Conservation (phyloP, 2,113 vertebrate genomes). For the Gambusia holbrooki region DNA sequence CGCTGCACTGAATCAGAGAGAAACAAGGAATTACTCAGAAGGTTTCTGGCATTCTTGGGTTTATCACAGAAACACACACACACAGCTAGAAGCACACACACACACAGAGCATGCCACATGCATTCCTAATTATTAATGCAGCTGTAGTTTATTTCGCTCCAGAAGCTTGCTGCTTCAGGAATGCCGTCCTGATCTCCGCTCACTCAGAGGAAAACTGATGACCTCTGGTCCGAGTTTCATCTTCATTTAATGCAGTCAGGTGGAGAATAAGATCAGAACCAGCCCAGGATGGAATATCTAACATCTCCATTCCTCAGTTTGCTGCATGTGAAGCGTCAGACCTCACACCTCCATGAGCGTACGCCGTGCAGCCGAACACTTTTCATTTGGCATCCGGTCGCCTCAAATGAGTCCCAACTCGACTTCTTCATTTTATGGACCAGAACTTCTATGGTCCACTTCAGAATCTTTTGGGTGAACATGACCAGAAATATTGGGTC, state of each 20-base stretch:
- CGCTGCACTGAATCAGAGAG: neutral
- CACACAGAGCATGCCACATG: neutral
- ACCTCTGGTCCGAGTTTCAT: neutral
- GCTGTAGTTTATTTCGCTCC: constrained; percentile 27
- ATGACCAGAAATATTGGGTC: constrained; percentile 27
- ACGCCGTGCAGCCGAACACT: neutral
- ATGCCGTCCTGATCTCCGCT: neutral
- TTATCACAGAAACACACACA: neutral
- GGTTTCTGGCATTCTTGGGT: neutral
- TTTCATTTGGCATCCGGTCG: constrained; percentile 6
- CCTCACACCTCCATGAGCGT: neutral
- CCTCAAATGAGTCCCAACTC: neutral
- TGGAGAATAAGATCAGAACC: neutral
- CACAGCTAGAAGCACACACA: neutral
- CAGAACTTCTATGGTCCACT: constrained; percentile 24
- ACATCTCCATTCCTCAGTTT: neutral
- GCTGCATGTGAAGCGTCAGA: constrained; percentile 1
- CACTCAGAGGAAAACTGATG: neutral
- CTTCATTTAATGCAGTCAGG: neutral
- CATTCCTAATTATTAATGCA: constrained; percentile 16
- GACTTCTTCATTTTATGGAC: constrained; percentile 10
- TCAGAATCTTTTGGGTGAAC: constrained; percentile 21
- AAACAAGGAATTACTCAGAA: constrained; percentile 26
- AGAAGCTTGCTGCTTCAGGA: constrained; percentile 30
- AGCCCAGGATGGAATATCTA: neutral